Evolutionary conservation across 2,888 invertebrate species (phyloP).

Genomic region (Synanthedon myopaeformis): DNA sequence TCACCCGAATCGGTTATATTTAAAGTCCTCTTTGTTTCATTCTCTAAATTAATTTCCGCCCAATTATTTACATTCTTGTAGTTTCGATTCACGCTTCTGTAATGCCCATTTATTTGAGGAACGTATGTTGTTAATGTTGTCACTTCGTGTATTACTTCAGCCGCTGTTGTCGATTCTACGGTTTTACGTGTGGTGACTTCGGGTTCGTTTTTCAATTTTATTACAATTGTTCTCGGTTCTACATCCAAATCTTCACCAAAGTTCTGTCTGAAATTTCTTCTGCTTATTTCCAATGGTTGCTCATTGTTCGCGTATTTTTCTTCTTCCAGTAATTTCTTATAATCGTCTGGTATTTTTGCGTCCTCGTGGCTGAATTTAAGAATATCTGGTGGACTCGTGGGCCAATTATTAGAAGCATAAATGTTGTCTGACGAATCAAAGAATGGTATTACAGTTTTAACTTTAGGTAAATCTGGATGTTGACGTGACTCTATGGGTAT

Average conservation of each 20-base stretch:
- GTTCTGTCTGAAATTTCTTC: constrained; percentile 11
- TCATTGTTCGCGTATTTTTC: constrained; percentile 6
- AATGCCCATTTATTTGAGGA: constrained; percentile 57
- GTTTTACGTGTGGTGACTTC: constrained; percentile 13
- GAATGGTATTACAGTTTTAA: constrained; percentile 22
- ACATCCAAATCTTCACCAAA: constrained; percentile 1
- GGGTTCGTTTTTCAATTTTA: constrained; percentile 36
- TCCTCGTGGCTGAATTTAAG: constrained; percentile 51
- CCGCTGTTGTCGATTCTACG: neutral
- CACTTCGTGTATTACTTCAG: constrained; percentile 8
- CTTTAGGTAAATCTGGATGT: constrained; percentile 15
- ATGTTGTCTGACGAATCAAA: constrained; percentile 25
- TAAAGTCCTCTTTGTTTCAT: constrained; percentile 36
- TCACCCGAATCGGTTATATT: constrained; percentile 34
- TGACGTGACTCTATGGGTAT: constrained; percentile 32
- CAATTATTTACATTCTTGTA: constrained; percentile 24
- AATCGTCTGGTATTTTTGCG: constrained; percentile 48
- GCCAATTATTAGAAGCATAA: constrained; percentile 12
- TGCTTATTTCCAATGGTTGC: constrained; percentile 13
- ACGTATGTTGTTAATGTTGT: constrained; percentile 35
- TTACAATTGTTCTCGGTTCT: constrained; percentile 23
- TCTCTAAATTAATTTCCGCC: constrained; percentile 28
- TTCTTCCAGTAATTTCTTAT: constrained; percentile 20
- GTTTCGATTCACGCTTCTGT: constrained; percentile 39
- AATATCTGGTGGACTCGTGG: constrained; percentile 35